Percentiles rank a stretch among this genome's conserved stretches.
Evolutionary conservation across 1,140 invertebrate species (phyloP).

Genomic region (Aphelenchoides besseyi): DNA sequence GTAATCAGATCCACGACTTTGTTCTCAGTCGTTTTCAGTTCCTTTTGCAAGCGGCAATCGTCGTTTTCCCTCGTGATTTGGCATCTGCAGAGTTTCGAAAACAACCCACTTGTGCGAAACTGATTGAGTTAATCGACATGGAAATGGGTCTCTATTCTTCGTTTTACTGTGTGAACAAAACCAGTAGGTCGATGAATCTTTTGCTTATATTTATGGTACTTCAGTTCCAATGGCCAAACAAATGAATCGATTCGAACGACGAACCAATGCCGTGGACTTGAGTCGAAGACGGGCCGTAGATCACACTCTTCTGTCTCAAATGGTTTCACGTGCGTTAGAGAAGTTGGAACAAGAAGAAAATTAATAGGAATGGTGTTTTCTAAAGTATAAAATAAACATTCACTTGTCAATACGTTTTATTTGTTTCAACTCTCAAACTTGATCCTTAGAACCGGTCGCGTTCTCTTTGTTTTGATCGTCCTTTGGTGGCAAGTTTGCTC

Average conservation of each 20-base stretch:
- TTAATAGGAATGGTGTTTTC: not conserved
- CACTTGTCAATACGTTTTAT: not conserved
- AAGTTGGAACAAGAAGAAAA: not conserved
- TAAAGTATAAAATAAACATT: not conserved
- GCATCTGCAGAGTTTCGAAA: not conserved
- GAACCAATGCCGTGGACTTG: not conserved
- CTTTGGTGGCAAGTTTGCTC: not conserved
- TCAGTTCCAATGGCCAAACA: not conserved
- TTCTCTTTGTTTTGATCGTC: not conserved
- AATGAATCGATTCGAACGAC: not conserved
- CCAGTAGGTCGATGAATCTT: not conserved
- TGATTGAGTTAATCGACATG: not conserved
- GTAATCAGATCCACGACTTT: not conserved
- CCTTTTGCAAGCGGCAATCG: not conserved
- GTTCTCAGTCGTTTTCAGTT: not conserved
- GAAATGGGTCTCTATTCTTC: not conserved
- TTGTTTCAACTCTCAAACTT: not conserved
- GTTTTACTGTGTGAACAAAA: not conserved
- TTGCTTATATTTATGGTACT: not conserved
- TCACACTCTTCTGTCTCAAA: not conserved
- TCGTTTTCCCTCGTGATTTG: not conserved
- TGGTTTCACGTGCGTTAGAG: not conserved
- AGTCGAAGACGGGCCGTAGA: not conserved
- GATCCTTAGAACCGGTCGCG: not conserved
- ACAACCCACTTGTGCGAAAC: not conserved